Evolutionary conservation across 1,140 invertebrate species (phyloP), one percentile per base, ranked within the genome.

Genomic region (Sminthurides bifidus): DNA sequence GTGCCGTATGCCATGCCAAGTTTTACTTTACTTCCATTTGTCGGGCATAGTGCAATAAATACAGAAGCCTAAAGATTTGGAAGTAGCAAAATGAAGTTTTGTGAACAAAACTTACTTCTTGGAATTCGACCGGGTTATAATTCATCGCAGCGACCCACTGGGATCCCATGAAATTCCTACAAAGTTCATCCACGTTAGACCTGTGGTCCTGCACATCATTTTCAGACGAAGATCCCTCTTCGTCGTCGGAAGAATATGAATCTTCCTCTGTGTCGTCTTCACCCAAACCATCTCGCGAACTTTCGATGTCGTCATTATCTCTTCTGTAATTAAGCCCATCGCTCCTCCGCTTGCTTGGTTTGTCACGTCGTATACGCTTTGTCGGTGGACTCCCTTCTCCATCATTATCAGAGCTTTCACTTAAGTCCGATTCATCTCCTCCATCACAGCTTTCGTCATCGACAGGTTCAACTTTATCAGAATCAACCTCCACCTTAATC

Each of bases 21-120:
- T 17, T 41, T 58, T 59, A 52, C 3, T 60, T 44, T 60, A 14
- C 40, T 59, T 48, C 58, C 53, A 35, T 44, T 45, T 48, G 44
- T 55, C 33, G 49, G 49, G 56, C 26, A 52, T 12, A 27, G 3
- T 45, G 49, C 26, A 58, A 58, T 40, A 31, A 14, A 23, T 52
- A 41, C 54, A 24, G 21, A 14, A 15, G 10, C 14, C 29, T 35
- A 49, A 58, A 48, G 44, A 58, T 48, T 30, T 43, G 41, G 51
- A 43, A 43, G 41, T 10, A 43, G 24, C 24, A 23, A 6, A 43
- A 17, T 10, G 6, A 15, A 26, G 5, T 19, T 27, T n/a, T n/a
- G 29, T 27, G 29, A n/a, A 8, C 21, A 49, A 24, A 49, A 29
- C 26, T 51, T 23, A 51, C 49, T 23, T 40, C 33, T 33, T 52